Conservation (phyloP, 2,797 vertebrate genomes). For the Gallinago solitaria region DNA sequence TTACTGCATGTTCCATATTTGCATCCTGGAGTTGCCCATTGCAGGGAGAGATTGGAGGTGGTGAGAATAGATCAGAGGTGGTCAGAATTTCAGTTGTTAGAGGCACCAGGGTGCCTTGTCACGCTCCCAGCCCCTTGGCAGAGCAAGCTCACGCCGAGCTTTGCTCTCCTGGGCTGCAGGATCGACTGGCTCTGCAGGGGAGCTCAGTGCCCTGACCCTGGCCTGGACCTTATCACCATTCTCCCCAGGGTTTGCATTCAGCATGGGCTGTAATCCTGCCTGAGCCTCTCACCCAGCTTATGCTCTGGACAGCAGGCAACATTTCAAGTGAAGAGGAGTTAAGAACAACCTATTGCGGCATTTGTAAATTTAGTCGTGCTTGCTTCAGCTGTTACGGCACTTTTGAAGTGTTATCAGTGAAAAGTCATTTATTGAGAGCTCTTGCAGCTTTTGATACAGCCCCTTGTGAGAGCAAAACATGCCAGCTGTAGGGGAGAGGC, state of each 20-base stretch:
- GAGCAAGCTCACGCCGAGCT: background rate
- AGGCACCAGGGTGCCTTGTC: fast-evolving
- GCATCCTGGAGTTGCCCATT: background rate
- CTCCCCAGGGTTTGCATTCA: background rate
- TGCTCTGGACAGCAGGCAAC: background rate
- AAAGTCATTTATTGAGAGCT: background rate
- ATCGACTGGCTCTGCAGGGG: too few species aligned
- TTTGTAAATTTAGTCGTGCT: background rate
- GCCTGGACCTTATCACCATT: background rate
- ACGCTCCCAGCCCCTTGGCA: background rate
- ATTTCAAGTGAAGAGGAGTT: background rate
- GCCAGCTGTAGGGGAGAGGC: background rate
- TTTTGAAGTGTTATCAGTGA: background rate
- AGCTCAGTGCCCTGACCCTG: background rate
- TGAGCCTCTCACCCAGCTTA: fast-evolving
- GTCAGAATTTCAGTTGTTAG: background rate
- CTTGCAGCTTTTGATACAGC: background rate
- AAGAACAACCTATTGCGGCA: background rate
- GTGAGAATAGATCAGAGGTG: background rate
- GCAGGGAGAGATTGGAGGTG: background rate
- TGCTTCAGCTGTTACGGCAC: background rate
- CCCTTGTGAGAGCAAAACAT: background rate
- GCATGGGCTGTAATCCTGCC: background rate
- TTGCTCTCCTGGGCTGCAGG: background rate
- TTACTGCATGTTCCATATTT: background rate